Percentiles rank a stretch among this genome's conserved stretches.
Conservation (phyloP, 2,113 vertebrate genomes). For the Pygoscelis antarcticus region DNA sequence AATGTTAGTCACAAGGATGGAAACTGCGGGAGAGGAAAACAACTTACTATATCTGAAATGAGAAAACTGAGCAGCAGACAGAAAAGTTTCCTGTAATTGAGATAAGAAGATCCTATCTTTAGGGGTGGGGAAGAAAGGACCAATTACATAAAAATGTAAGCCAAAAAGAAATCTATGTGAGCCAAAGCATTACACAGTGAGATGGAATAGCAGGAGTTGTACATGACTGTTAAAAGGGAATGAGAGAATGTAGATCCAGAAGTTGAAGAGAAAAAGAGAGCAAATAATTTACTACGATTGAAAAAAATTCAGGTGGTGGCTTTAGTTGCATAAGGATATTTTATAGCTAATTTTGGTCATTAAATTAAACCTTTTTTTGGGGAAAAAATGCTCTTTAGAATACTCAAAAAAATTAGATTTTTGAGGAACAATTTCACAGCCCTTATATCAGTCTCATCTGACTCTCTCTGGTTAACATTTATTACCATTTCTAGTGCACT, state of each 20-base stretch:
- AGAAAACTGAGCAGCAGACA: not conserved
- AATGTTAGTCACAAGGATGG: not conserved
- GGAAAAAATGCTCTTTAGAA: fast-evolving
- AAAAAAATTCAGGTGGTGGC: not conserved
- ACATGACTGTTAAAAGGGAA: not conserved
- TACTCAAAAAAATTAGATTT: not conserved
- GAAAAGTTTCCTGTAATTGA: not conserved
- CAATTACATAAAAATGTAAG: not conserved
- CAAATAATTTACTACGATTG: not conserved
- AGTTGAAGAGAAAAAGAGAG: not conserved
- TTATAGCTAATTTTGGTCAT: not conserved
- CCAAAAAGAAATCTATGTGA: not conserved
- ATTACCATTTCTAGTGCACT: not conserved
- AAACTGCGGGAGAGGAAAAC: not conserved
- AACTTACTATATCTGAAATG: not conserved
- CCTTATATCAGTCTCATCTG: not conserved
- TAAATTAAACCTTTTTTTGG: not conserved
- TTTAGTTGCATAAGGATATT: not conserved
- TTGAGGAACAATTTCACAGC: not conserved
- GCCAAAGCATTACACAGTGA: not conserved
- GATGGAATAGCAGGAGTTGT: not conserved
- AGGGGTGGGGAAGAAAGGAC: not conserved
- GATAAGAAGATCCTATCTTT: not conserved
- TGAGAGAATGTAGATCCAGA: not conserved
- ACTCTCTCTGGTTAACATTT: not conserved